Conservation (phyloP, 2,888 invertebrate genomes). For the Erebia palarica region DNA sequence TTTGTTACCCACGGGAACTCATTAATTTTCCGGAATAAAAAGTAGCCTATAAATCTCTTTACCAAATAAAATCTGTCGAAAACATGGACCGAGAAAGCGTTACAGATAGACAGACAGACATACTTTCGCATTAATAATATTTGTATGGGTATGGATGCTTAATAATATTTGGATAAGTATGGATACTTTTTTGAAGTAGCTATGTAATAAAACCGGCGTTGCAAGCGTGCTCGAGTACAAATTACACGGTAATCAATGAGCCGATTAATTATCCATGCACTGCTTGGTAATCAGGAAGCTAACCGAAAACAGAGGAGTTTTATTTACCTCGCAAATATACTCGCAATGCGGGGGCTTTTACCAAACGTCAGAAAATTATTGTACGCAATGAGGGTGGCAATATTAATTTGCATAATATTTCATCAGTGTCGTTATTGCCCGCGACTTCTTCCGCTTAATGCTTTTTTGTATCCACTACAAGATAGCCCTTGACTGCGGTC, state of each 20-base stretch:
- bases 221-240: conserved; percentile 24
- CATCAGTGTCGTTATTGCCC: neutral
- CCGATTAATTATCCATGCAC: conserved; percentile 40
- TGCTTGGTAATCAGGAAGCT: conserved; percentile 39
- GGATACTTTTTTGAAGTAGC: neutral
- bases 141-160: too few species aligned
- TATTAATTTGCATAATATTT: neutral
- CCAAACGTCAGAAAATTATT: conserved; percentile 11
- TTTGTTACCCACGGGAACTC: too few species aligned
- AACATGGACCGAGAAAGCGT: too few species aligned
- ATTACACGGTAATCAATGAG: conserved; percentile 39
- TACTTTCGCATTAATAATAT: too few species aligned
- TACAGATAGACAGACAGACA: too few species aligned
- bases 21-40: too few species aligned
- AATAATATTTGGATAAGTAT: too few species aligned
- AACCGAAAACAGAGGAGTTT: conserved; percentile 38
- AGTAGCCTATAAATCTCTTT: too few species aligned
- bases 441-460: too few species aligned
- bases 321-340: conserved; percentile 37
- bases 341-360: conserved; percentile 19
- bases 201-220: conserved; percentile 8
- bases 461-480: too few species aligned
- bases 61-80: too few species aligned
- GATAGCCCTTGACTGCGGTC: too few species aligned
- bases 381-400: neutral